These are phyloP conservation scores for Synodontis membranacea DNA, from an alignment of 2,113 vertebrate genomes.

Conservation along the genomic window DNA sequence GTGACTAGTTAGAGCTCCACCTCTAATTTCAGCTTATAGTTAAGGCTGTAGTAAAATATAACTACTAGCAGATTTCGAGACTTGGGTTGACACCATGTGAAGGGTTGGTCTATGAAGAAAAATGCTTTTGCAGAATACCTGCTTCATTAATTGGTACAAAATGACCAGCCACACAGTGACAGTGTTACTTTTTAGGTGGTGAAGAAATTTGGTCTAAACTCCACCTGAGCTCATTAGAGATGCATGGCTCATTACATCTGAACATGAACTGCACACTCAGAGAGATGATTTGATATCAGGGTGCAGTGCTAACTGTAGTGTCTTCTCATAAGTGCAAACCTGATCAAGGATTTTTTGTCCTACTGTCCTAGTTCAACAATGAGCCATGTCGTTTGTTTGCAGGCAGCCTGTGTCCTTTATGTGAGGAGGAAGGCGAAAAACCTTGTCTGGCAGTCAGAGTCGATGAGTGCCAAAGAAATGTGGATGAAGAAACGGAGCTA, in stretches of 20 bases:
- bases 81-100: background rate
- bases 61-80: background rate
- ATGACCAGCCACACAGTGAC: background rate
- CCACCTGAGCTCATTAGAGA: too few relatives aligned
- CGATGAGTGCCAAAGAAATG: slow-evolving; percentile 32
- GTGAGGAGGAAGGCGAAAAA: slow-evolving; percentile 63
- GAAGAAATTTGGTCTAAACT: background rate
- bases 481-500: slow-evolving; percentile 45
- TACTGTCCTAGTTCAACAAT: background rate
- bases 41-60: background rate
- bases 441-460: slow-evolving; percentile 25
- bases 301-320: background rate
- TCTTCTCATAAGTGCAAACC: background rate
- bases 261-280: background rate
- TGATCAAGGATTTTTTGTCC: background rate
- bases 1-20: background rate
- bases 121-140: background rate
- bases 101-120: background rate
- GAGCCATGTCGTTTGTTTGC: slow-evolving; percentile 41
- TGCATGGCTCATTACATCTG: background rate
- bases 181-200: background rate
- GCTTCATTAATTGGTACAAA: background rate
- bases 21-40: background rate
- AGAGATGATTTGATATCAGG: background rate
- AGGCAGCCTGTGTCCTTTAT: slow-evolving; percentile 71